Conservation (phyloP, 2,113 vertebrate genomes). For the Rhea pennata region DNA sequence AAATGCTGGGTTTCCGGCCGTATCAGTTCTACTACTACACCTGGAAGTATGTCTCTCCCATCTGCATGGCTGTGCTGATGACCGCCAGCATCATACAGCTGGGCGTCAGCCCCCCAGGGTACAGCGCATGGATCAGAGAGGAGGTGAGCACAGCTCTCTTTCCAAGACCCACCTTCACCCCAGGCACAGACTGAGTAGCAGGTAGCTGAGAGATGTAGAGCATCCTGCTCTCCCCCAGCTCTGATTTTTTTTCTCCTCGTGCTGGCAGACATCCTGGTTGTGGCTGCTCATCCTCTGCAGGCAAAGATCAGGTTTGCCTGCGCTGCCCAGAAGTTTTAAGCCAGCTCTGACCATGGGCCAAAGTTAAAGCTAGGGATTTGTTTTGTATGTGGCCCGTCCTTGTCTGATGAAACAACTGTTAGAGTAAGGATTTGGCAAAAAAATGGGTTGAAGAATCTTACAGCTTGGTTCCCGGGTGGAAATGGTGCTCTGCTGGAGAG, state of each 20-base stretch:
- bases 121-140: constrained; percentile 93
- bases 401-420: no score
- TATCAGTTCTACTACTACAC: constrained; percentile 93
- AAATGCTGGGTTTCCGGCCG: constrained; percentile 96
- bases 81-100: constrained; percentile 90
- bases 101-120: constrained; percentile 90
- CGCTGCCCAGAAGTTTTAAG: background rate
- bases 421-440: background rate
- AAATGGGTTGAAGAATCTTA: background rate
- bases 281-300: background rate
- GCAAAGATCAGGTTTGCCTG: background rate
- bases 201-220: background rate
- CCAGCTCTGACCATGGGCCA: background rate
- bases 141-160: constrained; percentile 81
- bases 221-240: no score
- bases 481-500: background rate
- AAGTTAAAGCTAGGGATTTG: background rate
- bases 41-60: constrained; percentile 95
- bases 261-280: background rate
- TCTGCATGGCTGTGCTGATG: constrained; percentile 90
- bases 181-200: background rate
- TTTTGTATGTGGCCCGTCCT: background rate
- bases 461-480: no score
- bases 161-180: background rate
- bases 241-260: accelerated